These are phyloP conservation scores for Beroe ovata DNA, from an alignment of 37 sponge, comb jelly and placozoan genomes.

Conservation along the genomic window DNA sequence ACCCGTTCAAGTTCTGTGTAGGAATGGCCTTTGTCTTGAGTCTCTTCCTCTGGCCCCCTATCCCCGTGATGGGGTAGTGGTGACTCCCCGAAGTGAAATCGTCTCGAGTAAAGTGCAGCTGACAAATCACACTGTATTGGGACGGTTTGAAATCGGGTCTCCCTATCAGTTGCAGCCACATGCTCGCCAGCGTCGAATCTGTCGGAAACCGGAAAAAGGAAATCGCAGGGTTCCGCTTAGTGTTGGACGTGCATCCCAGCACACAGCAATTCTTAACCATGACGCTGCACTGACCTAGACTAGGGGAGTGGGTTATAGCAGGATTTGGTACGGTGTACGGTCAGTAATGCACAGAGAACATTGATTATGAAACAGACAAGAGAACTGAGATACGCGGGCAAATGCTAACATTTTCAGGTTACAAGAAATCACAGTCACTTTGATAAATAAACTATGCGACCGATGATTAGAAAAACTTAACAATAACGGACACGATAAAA, in stretches of 20 bases:
- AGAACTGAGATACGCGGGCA: too few species aligned
- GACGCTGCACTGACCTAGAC: too few species aligned
- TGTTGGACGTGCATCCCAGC: conserved; percentile 44
- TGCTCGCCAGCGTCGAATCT: conserved; percentile 33
- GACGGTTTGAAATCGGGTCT: conserved; percentile 53
- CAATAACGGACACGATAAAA: too few species aligned
- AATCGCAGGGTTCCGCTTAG: conserved; percentile 39
- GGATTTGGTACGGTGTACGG: too few species aligned
- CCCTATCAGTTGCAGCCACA: conserved; percentile 43
- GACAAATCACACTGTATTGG: conserved; percentile 47
- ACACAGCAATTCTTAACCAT: conserved; percentile 56
- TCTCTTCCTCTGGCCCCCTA: conserved; percentile 27
- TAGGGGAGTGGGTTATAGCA: too few species aligned
- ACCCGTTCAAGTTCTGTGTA: conserved; percentile 45
- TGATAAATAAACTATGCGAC: too few species aligned
- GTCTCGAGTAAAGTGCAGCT: conserved; percentile 37
- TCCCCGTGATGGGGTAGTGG: conserved; percentile 44
- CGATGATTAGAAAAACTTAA: too few species aligned
- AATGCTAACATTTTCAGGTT: too few species aligned
- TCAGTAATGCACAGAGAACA: too few species aligned
- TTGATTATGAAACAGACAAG: too few species aligned
- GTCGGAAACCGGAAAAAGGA: conserved; percentile 56
- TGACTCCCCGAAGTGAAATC: conserved; percentile 38
- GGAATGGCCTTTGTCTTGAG: conserved; percentile 50
- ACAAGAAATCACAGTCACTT: too few species aligned